A percentile compares a stretch with the other conserved stretches of the same genome.
Conservation (phyloP, 2,888 invertebrate species). For the Lypha dubia region DNA sequence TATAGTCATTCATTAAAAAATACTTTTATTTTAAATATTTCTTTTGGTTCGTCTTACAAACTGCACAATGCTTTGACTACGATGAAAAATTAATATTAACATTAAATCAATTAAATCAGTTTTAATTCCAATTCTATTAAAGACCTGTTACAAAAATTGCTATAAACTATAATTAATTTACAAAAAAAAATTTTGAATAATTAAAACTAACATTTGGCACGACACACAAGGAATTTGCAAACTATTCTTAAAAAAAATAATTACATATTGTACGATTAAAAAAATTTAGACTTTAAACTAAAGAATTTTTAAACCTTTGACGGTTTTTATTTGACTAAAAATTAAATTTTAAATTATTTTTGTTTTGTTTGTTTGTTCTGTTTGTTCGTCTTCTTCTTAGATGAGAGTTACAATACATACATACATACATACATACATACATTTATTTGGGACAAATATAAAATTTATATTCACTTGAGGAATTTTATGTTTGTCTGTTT, state of each 20-base stretch:
- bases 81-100: conserved; percentile 20
- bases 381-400: conserved; percentile 1
- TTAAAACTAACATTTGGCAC: conserved; percentile 3
- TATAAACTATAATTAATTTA: neutral
- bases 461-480: conserved; percentile 14
- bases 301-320: conserved; percentile 78
- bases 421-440: conserved; percentile 18
- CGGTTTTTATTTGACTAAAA: conserved; percentile 78
- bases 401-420: conserved; percentile 34
- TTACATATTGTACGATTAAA: too few relatives aligned
- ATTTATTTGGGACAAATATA: conserved; percentile 27
- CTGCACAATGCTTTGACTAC: conserved; percentile 34
- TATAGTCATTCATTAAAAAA: conserved; percentile 37
- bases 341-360: conserved; percentile 20
- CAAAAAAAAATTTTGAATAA: neutral
- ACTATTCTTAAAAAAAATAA: neutral
- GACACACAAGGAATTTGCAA: neutral
- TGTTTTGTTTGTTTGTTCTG: conserved; percentile 62
- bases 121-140: neutral
- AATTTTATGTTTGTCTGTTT: conserved; percentile 12
- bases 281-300: conserved; percentile 65
- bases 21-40: conserved; percentile 47
- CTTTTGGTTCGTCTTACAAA: conserved; percentile 34
- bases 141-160: neutral
- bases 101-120: neutral